These are phyloP conservation scores for Kryptolebias ocellatus DNA, from an alignment of 2,797 vertebrate genomes.

Conservation along the genomic window DNA sequence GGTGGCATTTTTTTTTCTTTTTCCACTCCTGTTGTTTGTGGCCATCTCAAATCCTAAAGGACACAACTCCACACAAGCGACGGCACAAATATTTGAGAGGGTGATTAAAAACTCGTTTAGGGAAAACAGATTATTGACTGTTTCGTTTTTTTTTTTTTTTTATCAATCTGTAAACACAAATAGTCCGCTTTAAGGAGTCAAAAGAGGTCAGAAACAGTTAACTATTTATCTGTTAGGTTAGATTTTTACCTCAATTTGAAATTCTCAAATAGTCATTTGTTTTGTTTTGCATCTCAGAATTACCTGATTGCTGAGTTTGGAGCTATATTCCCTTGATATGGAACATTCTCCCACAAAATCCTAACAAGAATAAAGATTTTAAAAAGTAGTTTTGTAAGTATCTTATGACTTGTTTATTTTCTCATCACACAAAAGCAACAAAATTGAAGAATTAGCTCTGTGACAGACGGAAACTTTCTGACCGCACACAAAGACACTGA, in stretches of 20 bases:
- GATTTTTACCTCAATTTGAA: conserved; percentile 19
- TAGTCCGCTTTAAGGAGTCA: conserved; percentile 70
- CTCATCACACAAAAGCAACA: conserved; percentile 38
- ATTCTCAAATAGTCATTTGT: conserved; percentile 11
- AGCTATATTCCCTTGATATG: conserved; percentile 36
- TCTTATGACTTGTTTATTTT: conserved; percentile 36
- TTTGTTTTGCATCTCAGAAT: conserved; percentile 4
- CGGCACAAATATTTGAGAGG: conserved; percentile 82
- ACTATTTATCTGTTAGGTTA: conserved; percentile 26
- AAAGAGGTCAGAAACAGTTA: conserved; percentile 56
- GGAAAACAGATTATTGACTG: conserved; percentile 82
- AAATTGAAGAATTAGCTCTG: conserved; percentile 60
- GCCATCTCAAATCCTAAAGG: conserved; percentile 80
- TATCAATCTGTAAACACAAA: conserved; percentile 78
- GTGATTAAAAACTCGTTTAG: conserved; percentile 82
- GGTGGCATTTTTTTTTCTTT: conserved; percentile 43
- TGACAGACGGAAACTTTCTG: conserved; percentile 65
- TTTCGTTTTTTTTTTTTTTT: conserved; percentile 38
- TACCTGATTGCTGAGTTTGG: conserved; percentile 1
- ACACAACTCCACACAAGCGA: conserved; percentile 66
- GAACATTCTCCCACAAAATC: conserved; percentile 45
- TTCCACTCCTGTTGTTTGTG: conserved; percentile 74
- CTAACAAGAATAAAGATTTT: conserved; percentile 11
- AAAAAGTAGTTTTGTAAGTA: conserved; percentile 37
- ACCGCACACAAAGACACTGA: conserved; percentile 77